Evolutionary conservation across 1,140 invertebrate genomes (phyloP).

Genomic region (Xylocopa sonorina): DNA sequence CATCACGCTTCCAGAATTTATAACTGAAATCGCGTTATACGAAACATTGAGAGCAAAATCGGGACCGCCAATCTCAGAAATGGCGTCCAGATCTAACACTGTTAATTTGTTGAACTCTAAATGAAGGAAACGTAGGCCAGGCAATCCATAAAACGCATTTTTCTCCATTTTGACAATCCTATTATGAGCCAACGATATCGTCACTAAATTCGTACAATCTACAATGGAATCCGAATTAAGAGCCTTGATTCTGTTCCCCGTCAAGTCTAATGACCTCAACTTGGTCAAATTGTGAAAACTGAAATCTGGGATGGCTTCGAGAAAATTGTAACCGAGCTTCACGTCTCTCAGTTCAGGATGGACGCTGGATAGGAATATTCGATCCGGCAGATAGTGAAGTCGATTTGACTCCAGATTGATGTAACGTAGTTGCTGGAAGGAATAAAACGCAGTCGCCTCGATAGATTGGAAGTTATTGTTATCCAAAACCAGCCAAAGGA

Average conservation of each 20-base stretch:
- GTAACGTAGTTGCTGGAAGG: conserved; percentile 89
- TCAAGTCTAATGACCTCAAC: conserved; percentile 76
- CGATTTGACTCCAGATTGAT: conserved; percentile 94
- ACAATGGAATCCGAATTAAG: conserved; percentile 69
- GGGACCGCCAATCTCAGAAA: conserved; percentile 74
- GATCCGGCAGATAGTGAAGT: conserved; percentile 84
- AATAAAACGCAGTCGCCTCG: conserved; percentile 84
- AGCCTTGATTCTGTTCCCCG: conserved; percentile 76
- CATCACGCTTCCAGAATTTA: conserved; percentile 69
- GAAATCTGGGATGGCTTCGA: conserved; percentile 87
- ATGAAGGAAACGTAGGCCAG: conserved; percentile 76
- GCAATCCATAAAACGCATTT: conserved; percentile 86
- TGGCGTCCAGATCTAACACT: conserved; percentile 73
- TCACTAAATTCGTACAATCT: conserved; percentile 77
- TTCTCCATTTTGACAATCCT: conserved; percentile 87
- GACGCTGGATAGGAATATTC: conserved; percentile 86
- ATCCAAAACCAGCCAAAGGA: conserved; percentile 93
- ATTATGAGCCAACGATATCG: conserved; percentile 82
- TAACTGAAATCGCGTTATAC: conserved; percentile 75
- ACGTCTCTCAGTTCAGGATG: conserved; percentile 90
- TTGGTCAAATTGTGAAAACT: conserved; percentile 86
- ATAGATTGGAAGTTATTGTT: conserved; percentile 92
- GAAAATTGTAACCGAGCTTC: conserved; percentile 87
- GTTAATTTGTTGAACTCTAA: conserved; percentile 78
- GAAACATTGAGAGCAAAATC: conserved; percentile 79